phyloP scores from a whole-genome alignment of 2,888 invertebrate genomes.

The Gonocerus acuteangulatus region DNA sequence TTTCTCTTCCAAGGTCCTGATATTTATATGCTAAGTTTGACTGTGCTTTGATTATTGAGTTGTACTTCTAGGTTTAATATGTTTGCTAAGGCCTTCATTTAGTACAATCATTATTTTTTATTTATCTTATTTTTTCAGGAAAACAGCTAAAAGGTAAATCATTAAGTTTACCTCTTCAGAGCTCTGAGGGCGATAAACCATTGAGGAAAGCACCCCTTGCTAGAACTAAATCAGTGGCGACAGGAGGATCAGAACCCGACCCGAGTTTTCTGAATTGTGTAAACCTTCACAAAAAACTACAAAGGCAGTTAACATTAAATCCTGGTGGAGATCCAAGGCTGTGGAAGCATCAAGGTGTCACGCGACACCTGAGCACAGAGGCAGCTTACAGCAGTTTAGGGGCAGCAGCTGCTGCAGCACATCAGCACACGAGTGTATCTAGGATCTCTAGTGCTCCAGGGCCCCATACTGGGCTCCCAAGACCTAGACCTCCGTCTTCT shows the following conservation, averaged over 20 bases:
- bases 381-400: constrained; percentile 37
- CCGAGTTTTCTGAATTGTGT: constrained; percentile 34
- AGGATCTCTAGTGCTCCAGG: constrained; percentile 65
- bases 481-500: constrained; percentile 44
- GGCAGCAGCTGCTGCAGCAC: constrained; percentile 1
- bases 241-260: constrained; percentile 28
- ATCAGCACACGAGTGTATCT: constrained; percentile 48
- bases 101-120: too few species aligned
- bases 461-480: constrained; percentile 44
- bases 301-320: constrained; percentile 73
- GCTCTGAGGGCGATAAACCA: constrained; percentile 40
- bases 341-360: constrained; percentile 44
- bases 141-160: constrained; percentile 46
- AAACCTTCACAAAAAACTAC: constrained; percentile 63
- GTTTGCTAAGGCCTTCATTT: too few species aligned
- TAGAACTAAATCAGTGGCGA: constrained; percentile 54
- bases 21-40: too few species aligned
- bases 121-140: constrained; percentile 39
- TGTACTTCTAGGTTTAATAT: too few species aligned
- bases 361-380: constrained; percentile 34
- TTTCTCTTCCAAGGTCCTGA: too few species aligned
- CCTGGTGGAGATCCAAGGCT: constrained; percentile 68
- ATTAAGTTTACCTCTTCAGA: constrained; percentile 47
- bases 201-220: constrained; percentile 55
- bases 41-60: too few species aligned